Evolutionary conservation across 2,113 vertebrate species (phyloP), one percentile per base, ranked within the genome.

Genomic region (Callionymus lyra): DNA sequence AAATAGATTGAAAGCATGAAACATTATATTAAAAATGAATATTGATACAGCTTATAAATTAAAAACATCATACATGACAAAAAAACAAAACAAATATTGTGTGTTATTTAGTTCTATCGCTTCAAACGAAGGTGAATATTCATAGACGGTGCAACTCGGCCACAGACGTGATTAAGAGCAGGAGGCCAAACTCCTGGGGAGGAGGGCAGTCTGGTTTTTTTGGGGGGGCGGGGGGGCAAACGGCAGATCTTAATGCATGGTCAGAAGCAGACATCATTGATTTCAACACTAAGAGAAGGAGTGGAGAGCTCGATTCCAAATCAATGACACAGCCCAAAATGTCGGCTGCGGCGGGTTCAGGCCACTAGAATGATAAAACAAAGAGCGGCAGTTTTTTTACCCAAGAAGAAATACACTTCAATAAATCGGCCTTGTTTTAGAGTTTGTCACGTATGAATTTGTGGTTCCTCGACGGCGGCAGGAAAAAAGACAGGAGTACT

Each of bases 271-370:
- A 57, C 68, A 73, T 71, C 72, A 82, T 85, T 72, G 79, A 85
- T 83, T 82, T 80, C 57, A 76, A 72, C 76, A 70, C 73, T 75
- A 82, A 84, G 70, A 70, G 66, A 82, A 82, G 77, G 59, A 72
- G 69, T 63, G 63, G 50, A 51, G 58, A 74, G 69, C 73, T 72
- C 47, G 61, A 80, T 82, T 81, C 67, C 58, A 73, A 82, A 81
- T 84, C 79, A 78, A 80, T 79, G 76, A 76, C 69, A 82, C 78
- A 74, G 74, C 79, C 68, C 76, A 70, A 81, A 84, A 81, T 78
- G 72, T 73, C 72, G 72, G 68, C 65, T 70, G 52, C 56, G 63
- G 48, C 57, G 44, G 66, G 73, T 41, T 67, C 55, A 65, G 55
- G 65, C 50, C 53, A 16, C 73, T 53, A 59, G 74, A 75, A 38